Evolutionary conservation across 1,140 invertebrate species (phyloP).

Genomic region (Tenebrio molitor): DNA sequence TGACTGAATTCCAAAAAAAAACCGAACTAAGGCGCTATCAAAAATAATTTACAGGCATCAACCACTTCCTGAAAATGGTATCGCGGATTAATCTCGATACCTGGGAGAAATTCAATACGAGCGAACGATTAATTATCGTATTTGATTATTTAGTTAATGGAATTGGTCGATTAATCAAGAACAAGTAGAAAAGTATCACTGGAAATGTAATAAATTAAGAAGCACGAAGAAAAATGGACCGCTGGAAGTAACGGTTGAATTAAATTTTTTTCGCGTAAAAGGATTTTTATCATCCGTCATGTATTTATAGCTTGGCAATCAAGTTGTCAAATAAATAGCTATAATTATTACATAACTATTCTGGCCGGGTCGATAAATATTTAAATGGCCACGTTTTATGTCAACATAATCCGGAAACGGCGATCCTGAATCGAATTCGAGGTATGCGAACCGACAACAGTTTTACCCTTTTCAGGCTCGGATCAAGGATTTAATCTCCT

Average conservation of each 20-base stretch:
- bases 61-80: neutral
- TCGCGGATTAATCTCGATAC: slow-evolving; percentile 22
- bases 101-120: neutral
- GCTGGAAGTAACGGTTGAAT: slow-evolving; percentile 2
- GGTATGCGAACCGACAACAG: too few relatives aligned
- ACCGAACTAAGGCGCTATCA: neutral
- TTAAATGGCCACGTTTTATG: neutral
- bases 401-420: slow-evolving; percentile 1
- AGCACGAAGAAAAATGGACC: neutral
- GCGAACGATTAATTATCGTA: slow-evolving; percentile 32
- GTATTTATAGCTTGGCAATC: neutral
- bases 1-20: neutral
- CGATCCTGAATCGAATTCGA: neutral
- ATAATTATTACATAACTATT: neutral
- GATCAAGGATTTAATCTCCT: slow-evolving; percentile 24
- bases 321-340: neutral
- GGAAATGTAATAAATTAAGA: slow-evolving; percentile 26
- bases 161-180: slow-evolving; percentile 42
- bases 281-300: neutral
- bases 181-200: slow-evolving; percentile 30
- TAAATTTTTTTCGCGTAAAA: neutral
- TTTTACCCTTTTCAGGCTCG: slow-evolving; percentile 4
- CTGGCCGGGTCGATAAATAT: neutral
- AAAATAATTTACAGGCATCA: neutral
- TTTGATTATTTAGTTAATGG: slow-evolving; percentile 32